Conservation (phyloP, 2,113 vertebrate species). For the Gnathonemus echidnorhynchus region DNA sequence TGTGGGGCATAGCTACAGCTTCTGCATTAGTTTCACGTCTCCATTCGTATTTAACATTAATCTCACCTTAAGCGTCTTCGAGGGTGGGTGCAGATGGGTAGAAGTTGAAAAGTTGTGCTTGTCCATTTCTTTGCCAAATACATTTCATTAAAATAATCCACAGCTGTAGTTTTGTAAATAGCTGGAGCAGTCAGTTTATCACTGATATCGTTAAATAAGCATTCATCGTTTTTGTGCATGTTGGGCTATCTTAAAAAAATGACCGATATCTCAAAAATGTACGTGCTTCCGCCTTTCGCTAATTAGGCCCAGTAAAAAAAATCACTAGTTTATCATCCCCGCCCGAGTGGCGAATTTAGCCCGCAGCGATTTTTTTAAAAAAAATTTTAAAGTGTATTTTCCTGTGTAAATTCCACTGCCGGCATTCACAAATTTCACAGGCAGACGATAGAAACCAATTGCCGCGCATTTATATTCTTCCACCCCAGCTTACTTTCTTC, state of each 20-base stretch:
- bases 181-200: not conserved
- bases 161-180: not conserved
- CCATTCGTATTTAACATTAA: constrained; percentile 19
- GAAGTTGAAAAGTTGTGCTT: not conserved
- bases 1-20: not conserved
- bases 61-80: not conserved
- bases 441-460: no score
- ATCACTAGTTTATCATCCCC: no score
- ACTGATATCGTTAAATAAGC: not conserved
- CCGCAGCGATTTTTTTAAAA: no score
- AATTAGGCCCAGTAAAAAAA: not conserved
- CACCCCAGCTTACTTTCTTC: no score
- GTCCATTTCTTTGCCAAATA: not conserved
- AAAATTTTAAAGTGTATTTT: no score
- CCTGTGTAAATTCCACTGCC: no score
- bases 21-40: constrained; percentile 11
- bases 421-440: no score
- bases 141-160: not conserved
- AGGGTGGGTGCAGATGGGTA: not conserved
- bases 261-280: not conserved
- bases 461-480: no score
- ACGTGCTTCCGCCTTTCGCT: not conserved
- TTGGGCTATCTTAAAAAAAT: not conserved
- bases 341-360: no score
- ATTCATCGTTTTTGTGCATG: not conserved